These are phyloP conservation scores for Apamea epomidion DNA, from an alignment of 2,888 invertebrate genomes.

Conservation along the genomic window DNA sequence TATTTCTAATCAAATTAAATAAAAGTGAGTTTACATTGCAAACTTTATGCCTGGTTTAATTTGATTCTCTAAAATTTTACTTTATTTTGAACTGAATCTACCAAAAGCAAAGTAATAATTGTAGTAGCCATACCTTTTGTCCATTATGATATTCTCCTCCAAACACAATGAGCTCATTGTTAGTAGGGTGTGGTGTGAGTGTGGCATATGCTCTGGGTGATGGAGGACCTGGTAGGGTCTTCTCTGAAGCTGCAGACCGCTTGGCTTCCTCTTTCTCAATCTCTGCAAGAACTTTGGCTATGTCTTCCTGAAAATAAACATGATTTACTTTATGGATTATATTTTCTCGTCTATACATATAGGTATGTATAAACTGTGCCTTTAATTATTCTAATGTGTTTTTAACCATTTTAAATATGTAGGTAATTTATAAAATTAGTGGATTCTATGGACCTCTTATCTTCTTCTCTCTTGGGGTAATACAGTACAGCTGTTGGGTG, in stretches of 20 bases:
- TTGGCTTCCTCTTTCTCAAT: constrained; percentile 95
- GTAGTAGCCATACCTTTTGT: constrained; percentile 91
- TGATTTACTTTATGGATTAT: neutral
- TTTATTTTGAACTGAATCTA: too few species aligned
- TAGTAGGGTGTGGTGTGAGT: constrained; percentile 94
- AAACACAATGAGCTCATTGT: constrained; percentile 96
- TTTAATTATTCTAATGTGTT: neutral
- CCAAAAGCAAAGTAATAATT: neutral
- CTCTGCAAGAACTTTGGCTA: constrained; percentile 94
- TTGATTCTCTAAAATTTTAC: neutral
- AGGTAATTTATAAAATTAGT: too few species aligned
- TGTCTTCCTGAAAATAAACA: constrained; percentile 92
- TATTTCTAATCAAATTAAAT: neutral
- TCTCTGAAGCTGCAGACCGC: constrained; percentile 92
- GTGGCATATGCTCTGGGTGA: constrained; percentile 95
- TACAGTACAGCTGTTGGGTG: neutral
- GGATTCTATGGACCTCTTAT: neutral
- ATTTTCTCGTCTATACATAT: neutral
- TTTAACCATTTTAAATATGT: neutral
- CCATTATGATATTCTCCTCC: constrained; percentile 98
- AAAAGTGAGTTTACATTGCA: neutral
- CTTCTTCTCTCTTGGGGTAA: neutral
- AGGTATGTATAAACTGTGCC: neutral
- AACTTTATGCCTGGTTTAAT: neutral
- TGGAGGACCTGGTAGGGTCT: constrained; percentile 91